Evolutionary conservation across 2,113 vertebrate genomes (phyloP).

Genomic region (Pomatostomus ruficeps): DNA sequence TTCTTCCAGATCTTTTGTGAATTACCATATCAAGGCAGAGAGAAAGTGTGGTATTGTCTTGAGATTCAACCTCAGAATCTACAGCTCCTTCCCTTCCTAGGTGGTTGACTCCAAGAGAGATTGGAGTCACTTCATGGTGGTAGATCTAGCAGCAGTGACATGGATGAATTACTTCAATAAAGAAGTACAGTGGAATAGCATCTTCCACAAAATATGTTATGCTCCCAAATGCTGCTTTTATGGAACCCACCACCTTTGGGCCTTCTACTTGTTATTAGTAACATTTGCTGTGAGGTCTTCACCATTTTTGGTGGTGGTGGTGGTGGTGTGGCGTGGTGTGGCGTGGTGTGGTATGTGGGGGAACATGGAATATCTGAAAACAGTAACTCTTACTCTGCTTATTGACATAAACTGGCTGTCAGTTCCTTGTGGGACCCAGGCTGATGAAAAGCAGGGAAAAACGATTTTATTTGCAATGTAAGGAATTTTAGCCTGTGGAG

Average conservation of each 20-base stretch:
- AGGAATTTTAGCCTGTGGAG: conserved; percentile 83
- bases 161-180: background rate
- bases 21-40: background rate
- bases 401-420: conserved; percentile 82
- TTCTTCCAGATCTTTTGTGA: background rate
- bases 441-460: conserved; percentile 90
- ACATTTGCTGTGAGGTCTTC: conserved; percentile 81
- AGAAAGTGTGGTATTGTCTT: background rate
- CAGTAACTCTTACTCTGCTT: conserved; percentile 76
- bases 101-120: background rate
- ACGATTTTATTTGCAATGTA: conserved; percentile 82
- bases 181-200: background rate
- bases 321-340: background rate
- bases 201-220: conserved; percentile 42
- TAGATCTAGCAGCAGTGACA: conserved; percentile 9
- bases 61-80: background rate
- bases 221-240: conserved; percentile 36
- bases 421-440: conserved; percentile 76
- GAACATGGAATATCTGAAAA: conserved; percentile 81
- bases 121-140: background rate
- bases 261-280: conserved; percentile 83
- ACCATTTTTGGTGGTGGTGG: background rate
- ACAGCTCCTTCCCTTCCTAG: background rate
- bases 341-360: background rate
- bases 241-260: conserved; percentile 52